Percentiles rank a stretch among this genome's conserved stretches.
Conservation (phyloP, 2,888 invertebrate genomes). For the Ctenicera cuprea region DNA sequence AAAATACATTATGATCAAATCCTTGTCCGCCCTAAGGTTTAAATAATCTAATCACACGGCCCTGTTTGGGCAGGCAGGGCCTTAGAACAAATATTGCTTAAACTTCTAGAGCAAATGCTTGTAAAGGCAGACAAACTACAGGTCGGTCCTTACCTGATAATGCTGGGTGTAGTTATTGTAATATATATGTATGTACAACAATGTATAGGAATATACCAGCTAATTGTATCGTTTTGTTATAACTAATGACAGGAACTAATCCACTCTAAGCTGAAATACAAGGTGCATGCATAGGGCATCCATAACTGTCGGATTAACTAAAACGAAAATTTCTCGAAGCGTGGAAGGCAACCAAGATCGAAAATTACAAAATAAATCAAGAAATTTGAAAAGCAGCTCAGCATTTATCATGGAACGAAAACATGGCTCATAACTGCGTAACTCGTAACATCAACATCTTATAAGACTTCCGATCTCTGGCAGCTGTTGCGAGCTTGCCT, state of each 20-base stretch:
- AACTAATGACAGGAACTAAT: neutral
- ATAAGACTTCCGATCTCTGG: constrained; percentile 10
- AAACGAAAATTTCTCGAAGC: neutral
- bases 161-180: no score
- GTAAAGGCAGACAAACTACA: no score
- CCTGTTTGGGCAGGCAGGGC: no score
- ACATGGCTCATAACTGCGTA: constrained; percentile 4
- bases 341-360: neutral
- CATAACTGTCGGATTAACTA: neutral
- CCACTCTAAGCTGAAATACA: neutral
- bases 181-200: no score
- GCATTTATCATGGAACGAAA: constrained; percentile 4
- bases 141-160: no score
- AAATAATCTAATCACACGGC: no score
- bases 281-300: neutral
- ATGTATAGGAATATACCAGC: no score
- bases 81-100: no score
- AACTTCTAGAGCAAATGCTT: no score
- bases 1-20: no score
- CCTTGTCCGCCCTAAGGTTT: no score
- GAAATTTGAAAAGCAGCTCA: neutral
- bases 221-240: constrained; percentile 2
- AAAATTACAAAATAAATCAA: constrained; percentile 8
- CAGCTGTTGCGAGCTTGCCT: constrained; percentile 9
- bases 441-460: constrained; percentile 6